phyloP scores from a whole-genome alignment of 2,888 invertebrate species.

The Clivina fossor region DNA sequence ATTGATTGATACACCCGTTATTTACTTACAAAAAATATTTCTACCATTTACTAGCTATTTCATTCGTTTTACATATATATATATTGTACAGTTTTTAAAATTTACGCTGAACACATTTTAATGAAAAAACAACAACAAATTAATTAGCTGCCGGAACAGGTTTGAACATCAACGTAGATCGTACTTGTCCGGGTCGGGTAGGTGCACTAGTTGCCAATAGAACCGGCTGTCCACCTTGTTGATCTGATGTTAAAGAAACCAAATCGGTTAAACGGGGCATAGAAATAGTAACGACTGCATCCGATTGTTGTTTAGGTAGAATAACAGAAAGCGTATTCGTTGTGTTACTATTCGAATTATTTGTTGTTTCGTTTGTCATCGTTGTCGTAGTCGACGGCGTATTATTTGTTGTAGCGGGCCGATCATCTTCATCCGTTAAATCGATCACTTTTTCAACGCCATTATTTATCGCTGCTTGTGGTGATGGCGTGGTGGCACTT shows the following conservation, averaged over 20 bases:
- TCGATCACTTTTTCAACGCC: slow-evolving; percentile 62
- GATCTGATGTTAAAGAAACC: slow-evolving; percentile 14
- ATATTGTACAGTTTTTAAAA: too few species aligned
- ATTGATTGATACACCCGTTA: too few species aligned
- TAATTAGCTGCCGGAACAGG: slow-evolving; percentile 20
- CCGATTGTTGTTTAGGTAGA: too few species aligned
- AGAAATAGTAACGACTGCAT: slow-evolving; percentile 13
- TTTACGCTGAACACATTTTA: too few species aligned
- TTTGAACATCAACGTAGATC: slow-evolving; percentile 26
- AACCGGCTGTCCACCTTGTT: slow-evolving; percentile 11
- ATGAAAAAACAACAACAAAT: too few species aligned
- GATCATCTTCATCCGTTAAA: slow-evolving; percentile 77
- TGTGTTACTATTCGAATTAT: slow-evolving; percentile 2
- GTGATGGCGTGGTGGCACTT: slow-evolving; percentile 16
- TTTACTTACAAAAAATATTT: too few species aligned
- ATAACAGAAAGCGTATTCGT: too few species aligned
- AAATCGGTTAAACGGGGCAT: slow-evolving; percentile 31
- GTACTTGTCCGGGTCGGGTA: slow-evolving; percentile 15
- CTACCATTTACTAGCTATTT: too few species aligned
- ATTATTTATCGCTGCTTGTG: slow-evolving; percentile 30
- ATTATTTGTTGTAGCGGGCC: slow-evolving; percentile 41
- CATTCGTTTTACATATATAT: too few species aligned
- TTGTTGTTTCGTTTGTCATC: slow-evolving; percentile 15
- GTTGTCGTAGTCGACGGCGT: slow-evolving; percentile 20
- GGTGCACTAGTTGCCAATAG: slow-evolving; percentile 15